Percentiles rank a stretch among this genome's conserved stretches.
phyloP scores from a whole-genome alignment of 2,888 invertebrate species.

The Podotricha telesiphe region DNA sequence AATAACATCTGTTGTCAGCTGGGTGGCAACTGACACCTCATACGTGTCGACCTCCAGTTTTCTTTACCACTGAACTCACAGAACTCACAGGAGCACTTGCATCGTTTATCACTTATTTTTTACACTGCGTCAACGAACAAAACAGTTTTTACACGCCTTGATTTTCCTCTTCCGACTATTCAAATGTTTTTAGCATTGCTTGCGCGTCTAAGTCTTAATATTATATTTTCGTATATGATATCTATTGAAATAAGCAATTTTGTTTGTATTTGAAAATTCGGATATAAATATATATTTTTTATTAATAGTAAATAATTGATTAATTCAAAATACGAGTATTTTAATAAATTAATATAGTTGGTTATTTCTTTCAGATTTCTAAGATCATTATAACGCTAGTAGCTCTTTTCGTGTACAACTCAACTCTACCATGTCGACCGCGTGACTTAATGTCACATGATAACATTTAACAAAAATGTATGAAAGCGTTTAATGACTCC shows the following conservation, averaged over 20 bases:
- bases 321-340: no score
- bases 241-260: slow-evolving; percentile 8
- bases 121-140: slow-evolving; percentile 29
- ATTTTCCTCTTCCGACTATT: slow-evolving; percentile 40
- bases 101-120: slow-evolving; percentile 36
- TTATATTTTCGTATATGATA: slow-evolving; percentile 15
- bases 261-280: not conserved
- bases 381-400: not conserved
- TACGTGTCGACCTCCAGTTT: slow-evolving; percentile 82
- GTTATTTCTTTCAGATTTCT: not conserved
- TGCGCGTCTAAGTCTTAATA: slow-evolving; percentile 18
- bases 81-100: slow-evolving; percentile 40
- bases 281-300: not conserved
- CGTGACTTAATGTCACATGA: slow-evolving; percentile 42
- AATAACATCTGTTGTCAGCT: slow-evolving; percentile 83
- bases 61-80: slow-evolving; percentile 49
- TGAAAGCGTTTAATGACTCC: not conserved
- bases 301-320: not conserved
- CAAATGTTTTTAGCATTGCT: slow-evolving; percentile 25
- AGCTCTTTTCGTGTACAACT: slow-evolving; percentile 9
- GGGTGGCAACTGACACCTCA: slow-evolving; percentile 81
- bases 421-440: slow-evolving; percentile 29
- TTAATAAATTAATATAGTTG: no score
- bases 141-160: slow-evolving; percentile 33
- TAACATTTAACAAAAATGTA: slow-evolving; percentile 17